These are phyloP conservation scores for Maniola jurtina DNA, from an alignment of 1,140 invertebrate species.

Conservation along the genomic window DNA sequence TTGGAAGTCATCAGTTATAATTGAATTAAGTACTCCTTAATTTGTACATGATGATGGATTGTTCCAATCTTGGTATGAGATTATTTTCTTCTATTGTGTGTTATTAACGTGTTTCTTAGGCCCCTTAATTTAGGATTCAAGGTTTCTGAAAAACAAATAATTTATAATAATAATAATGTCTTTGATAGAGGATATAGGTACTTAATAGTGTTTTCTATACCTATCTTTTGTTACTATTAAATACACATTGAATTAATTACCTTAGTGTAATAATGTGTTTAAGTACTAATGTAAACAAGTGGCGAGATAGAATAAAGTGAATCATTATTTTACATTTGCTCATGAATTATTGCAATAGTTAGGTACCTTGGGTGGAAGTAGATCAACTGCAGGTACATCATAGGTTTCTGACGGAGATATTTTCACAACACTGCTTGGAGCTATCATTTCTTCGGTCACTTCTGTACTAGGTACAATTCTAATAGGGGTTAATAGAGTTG, in stretches of 20 bases:
- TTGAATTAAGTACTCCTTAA: neutral
- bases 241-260: no score
- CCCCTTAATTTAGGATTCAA: neutral
- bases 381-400: neutral
- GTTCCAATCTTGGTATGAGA: neutral
- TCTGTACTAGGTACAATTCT: neutral
- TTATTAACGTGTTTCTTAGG: neutral
- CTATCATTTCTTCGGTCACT: constrained; percentile 6
- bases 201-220: no score
- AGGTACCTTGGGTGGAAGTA: neutral
- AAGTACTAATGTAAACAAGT: no score
- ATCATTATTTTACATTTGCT: no score
- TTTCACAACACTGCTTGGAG: constrained; percentile 8
- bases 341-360: neutral
- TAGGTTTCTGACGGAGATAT: neutral
- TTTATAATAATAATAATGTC: neutral
- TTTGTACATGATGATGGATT: neutral
- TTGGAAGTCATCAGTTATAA: neutral
- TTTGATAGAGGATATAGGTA: neutral
- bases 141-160: constrained; percentile 4
- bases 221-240: no score
- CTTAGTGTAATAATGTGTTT: no score
- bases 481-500: neutral
- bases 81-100: neutral
- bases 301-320: no score